A percentile compares a stretch with the other conserved stretches of the same genome.
Evolutionary conservation across 2,113 vertebrate genomes (phyloP).

Genomic region (Cinclus cinclus): DNA sequence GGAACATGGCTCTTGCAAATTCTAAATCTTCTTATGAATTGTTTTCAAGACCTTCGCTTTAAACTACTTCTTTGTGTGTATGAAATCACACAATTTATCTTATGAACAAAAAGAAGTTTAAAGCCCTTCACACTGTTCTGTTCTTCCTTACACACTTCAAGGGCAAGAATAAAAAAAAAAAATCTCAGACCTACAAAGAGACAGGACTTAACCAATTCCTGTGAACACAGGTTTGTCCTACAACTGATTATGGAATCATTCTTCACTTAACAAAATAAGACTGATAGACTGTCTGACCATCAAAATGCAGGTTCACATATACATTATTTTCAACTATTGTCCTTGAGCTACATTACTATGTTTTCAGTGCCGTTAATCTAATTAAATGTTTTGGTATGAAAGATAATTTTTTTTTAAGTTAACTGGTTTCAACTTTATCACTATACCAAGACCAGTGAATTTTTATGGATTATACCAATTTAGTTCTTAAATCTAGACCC

Average conservation of each 20-base stretch:
- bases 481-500: not conserved
- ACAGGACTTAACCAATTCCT: not conserved
- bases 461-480: not conserved
- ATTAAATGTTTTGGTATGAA: not conserved
- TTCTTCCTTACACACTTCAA: not conserved
- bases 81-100: not conserved
- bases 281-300: not conserved
- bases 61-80: not conserved
- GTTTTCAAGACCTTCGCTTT: not conserved
- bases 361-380: not conserved
- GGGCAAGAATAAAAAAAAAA: not conserved
- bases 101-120: not conserved
- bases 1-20: not conserved
- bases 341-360: not conserved
- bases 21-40: not conserved
- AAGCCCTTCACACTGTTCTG: not conserved
- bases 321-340: not conserved
- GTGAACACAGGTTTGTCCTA: not conserved
- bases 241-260: not conserved
- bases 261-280: not conserved
- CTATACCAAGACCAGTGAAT: not conserved
- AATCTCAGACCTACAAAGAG: not conserved
- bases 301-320: not conserved
- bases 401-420: not conserved
- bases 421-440: not conserved